phyloP scores from a whole-genome alignment of 1,140 invertebrate genomes.

The Aethina tumida region DNA sequence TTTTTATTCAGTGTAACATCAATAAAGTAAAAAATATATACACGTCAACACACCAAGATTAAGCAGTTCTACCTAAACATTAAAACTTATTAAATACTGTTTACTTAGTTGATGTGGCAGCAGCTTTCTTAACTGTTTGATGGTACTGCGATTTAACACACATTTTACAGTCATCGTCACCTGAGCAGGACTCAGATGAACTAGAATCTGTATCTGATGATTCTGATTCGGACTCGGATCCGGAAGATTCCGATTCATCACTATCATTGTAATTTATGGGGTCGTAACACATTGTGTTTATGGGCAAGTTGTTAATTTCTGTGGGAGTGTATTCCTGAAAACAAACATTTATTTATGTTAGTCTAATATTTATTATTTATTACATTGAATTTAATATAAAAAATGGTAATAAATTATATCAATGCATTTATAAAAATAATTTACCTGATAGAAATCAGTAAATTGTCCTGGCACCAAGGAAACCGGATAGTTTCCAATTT shows the following conservation, averaged over 20 bases:
- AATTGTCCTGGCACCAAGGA: conserved; percentile 89
- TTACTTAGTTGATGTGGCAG: no score
- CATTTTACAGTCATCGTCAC: conserved; percentile 46
- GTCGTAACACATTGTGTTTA: conserved; percentile 82
- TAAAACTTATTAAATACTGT: no score
- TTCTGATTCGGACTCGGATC: conserved; percentile 45
- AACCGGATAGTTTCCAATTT: conserved; percentile 75
- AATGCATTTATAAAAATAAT: conserved; percentile 1
- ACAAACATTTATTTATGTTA: conserved; percentile 8
- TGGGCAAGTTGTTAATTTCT: conserved; percentile 70
- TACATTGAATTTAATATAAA: no score
- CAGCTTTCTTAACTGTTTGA: no score
- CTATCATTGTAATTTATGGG: conserved; percentile 39
- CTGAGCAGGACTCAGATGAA: conserved; percentile 21
- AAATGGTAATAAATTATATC: conserved; percentile 7
- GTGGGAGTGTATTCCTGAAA: conserved; percentile 48
- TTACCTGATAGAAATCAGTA: conserved; percentile 73
- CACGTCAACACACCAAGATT: no score
- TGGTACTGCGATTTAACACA: no score
- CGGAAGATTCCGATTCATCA: conserved; percentile 39
- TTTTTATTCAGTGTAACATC: no score
- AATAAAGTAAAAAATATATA: no score
- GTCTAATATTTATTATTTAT: not conserved
- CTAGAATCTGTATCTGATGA: conserved; percentile 38
- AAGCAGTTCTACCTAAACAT: no score